These are phyloP conservation scores for Karalla daura DNA, from an alignment of 2,797 vertebrate genomes.

Conservation along the genomic window DNA sequence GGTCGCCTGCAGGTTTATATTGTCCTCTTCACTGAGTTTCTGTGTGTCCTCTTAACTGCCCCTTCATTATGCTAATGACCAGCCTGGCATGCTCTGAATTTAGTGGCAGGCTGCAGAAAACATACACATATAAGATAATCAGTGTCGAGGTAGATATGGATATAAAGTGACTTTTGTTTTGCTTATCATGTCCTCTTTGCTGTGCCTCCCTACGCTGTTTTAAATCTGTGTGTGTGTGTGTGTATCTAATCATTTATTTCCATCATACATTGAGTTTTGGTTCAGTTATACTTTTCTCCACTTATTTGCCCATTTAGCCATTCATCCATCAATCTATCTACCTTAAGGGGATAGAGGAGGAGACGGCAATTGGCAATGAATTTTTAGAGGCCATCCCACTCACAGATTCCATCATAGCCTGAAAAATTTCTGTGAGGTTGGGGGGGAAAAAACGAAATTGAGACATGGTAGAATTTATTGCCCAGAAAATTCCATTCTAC, in stretches of 20 bases:
- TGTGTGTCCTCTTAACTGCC: slow-evolving; percentile 69
- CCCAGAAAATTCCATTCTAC: slow-evolving; percentile 99
- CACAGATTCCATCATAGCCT: slow-evolving; percentile 92
- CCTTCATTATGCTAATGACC: slow-evolving; percentile 62
- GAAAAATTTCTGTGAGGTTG: slow-evolving; percentile 88
- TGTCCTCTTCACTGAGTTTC: slow-evolving; percentile 73
- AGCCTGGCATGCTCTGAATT: slow-evolving; percentile 66
- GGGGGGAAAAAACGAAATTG: slow-evolving; percentile 83
- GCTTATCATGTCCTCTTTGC: slow-evolving; percentile 30
- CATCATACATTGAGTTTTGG: slow-evolving; percentile 76
- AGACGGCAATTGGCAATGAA: slow-evolving; percentile 83
- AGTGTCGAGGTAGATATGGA: slow-evolving; percentile 65
- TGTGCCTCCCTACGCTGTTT: slow-evolving; percentile 54
- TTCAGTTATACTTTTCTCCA: slow-evolving; percentile 76
- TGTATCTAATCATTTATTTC: slow-evolving; percentile 81
- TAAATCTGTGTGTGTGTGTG: slow-evolving; percentile 62
- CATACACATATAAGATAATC: slow-evolving; percentile 67
- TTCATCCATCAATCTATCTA: slow-evolving; percentile 83
- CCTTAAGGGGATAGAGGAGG: slow-evolving; percentile 80
- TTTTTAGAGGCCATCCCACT: slow-evolving; percentile 89
- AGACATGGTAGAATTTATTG: slow-evolving; percentile 99
- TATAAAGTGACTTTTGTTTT: slow-evolving; percentile 2
- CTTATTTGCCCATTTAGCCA: slow-evolving; percentile 82
- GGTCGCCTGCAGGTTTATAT: slow-evolving; percentile 69
- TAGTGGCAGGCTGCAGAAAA: slow-evolving; percentile 64